These are phyloP conservation scores for Sigmodon hispidus DNA, from an alignment of 2,113 vertebrate species.

Conservation along the genomic window DNA sequence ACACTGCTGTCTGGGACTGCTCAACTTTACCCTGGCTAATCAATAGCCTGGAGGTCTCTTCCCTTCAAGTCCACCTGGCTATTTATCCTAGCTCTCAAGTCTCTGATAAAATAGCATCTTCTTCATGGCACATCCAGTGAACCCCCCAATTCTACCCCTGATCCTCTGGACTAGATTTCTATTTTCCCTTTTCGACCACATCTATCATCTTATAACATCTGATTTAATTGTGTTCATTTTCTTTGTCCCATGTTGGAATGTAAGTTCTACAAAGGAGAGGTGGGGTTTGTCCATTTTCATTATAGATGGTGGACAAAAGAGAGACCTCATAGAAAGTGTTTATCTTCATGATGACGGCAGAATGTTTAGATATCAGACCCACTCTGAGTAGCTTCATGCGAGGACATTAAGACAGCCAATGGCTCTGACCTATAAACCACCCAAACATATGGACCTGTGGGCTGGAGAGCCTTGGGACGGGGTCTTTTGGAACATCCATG, in stretches of 20 bases:
- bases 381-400: neutral
- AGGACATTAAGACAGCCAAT: neutral
- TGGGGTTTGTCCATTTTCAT: neutral
- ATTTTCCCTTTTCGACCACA: neutral
- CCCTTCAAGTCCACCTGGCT: neutral
- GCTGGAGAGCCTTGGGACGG: no score
- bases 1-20: rapidly evolving
- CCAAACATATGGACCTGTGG: rapidly evolving
- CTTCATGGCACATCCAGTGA: neutral
- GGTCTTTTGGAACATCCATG: neutral
- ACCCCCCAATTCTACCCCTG: no score
- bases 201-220: neutral
- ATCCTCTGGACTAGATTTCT: neutral
- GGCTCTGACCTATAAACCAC: neutral
- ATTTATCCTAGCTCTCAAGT: no score
- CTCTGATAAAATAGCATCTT: neutral
- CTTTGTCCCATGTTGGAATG: neutral
- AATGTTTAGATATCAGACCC: neutral
- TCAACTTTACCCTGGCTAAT: neutral
- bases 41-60: neutral
- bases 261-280: neutral
- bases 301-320: neutral
- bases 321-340: neutral
- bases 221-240: neutral
- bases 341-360: neutral